Evolutionary conservation across 2,888 invertebrate species (phyloP), one percentile per base, ranked within the genome.

Genomic region (Leptinotarsa rubiginosa): DNA sequence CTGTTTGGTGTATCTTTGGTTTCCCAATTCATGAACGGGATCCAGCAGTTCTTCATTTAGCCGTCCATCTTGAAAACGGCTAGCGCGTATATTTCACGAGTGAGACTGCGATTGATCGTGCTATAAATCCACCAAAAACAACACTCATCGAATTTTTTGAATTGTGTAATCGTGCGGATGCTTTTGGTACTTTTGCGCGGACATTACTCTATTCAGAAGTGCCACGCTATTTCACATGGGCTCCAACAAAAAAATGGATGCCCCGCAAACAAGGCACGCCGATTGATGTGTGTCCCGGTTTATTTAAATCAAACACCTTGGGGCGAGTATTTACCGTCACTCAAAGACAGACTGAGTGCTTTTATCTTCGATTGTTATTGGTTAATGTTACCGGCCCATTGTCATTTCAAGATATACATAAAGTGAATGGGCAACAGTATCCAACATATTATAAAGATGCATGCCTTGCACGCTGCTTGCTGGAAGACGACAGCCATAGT

Each of bases 401-500:
- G 64, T 86, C 85, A 12, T 79, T 75, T 64, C 78, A 82, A 69
- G 13, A 69, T 67, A 74, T 87, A 69, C 76, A 85, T 83, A 87
- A n/a, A n/a, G n/a, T 88, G 62, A 78, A 87, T 83, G 86, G 84
- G n/a, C n/a, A n/a, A n/a, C n/a, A n/a, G n/a, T n/a, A n/a, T n/a
- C n/a, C n/a, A n/a, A n/a, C 86, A 72, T 88, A 82, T 82, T 88
- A 77, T n/a, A n/a, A 84, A 70, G 84, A 82, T 70, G 87, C 87
- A 47, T 81, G 79, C 73, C 75, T 78, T 73, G 71, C 59, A 59
- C 76, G 81, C 20, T 72, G 82, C 69, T 83, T 87, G 70, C 80
- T 79, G 20, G 81, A 82, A 71, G 77, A 82, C 65, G 80, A 82
- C 52, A 69, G 50, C 66, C 79, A 82, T 13, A 82, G 52, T 47